A percentile compares a stretch with the other conserved stretches of the same genome.
Evolutionary conservation across 1,140 invertebrate genomes (phyloP).

Genomic region (Neotoxoptera formosana): DNA sequence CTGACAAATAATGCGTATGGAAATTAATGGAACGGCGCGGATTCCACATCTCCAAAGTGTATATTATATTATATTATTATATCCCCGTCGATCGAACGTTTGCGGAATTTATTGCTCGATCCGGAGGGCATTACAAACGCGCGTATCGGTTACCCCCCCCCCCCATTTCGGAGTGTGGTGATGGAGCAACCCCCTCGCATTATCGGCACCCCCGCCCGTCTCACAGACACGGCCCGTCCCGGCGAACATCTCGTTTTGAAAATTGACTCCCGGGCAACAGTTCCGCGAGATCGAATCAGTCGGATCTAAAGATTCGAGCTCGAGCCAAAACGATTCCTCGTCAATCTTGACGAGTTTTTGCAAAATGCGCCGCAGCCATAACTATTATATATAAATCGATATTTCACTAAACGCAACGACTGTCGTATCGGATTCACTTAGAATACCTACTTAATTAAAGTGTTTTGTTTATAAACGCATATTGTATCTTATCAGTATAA

Average conservation of each 20-base stretch:
- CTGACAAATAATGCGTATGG: constrained; percentile 47
- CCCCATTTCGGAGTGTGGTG: not conserved
- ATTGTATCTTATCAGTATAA: not conserved
- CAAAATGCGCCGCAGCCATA: not conserved
- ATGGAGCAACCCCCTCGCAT: not conserved
- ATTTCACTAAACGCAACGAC: not conserved
- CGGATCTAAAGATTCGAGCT: not conserved
- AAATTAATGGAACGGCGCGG: constrained; percentile 37
- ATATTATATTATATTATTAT: constrained; percentile 28
- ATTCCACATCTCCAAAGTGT: constrained; percentile 18
- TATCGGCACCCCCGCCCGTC: not conserved
- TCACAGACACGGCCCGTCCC: not conserved
- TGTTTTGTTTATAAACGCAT: not conserved
- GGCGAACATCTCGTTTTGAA: constrained; percentile 28
- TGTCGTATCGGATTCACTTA: not conserved
- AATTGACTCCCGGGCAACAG: not conserved
- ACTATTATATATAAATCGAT: not conserved
- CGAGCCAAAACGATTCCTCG: not conserved
- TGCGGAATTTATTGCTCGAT: constrained; percentile 16
- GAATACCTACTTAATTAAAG: not conserved
- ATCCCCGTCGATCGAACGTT: constrained; percentile 19
- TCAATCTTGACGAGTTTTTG: not conserved
- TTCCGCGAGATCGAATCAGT: not conserved
- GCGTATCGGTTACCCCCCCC: constrained; percentile 23
- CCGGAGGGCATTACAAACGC: constrained; percentile 6